Evolutionary conservation across 2,888 invertebrate species (phyloP), one percentile per base, ranked within the genome.

Genomic region (Noctua pronuba): DNA sequence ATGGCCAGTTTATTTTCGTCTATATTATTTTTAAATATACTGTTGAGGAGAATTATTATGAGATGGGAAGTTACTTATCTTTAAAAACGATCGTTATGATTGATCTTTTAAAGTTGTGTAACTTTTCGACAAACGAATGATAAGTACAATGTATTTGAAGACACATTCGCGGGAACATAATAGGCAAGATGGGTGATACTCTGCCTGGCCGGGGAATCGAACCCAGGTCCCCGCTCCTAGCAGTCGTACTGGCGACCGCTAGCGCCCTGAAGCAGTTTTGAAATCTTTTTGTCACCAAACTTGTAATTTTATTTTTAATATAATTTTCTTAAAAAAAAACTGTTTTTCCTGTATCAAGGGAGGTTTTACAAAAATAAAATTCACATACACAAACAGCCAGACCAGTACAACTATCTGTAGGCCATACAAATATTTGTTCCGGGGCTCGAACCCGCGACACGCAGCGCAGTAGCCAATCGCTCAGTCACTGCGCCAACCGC

Each of bases 91-190:
- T 18, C 31, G 18, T 28, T 8, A 58, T 28, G 58, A 58, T 58
- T 58, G 28, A 58, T 58, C 16, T 28, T 58, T 28, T 58, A 18
- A 58, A 58, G 58, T 60, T 58, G 60, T 60, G 8, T 60, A 1
- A 60, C 3, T 31, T 58, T 58, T 18, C 18, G 8, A 31, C 3
- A 18, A 18, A 2, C 3, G 31, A 18, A 8, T 31, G 28, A 18
- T 58, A 8, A 41, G 38, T 41, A 41, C 38, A 41, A 41, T 10
- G 38, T 41, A 41, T 41, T 41, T 41, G 38, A 41, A 41, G 38
- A 41, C 10, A 41, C 5, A 87, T 87, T 87, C 70, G 75, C 73
- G 31, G 35, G 52, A 66, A 68, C 75, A 84, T 82, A 73, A 52
- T 64, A 28, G 60, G 28, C 66, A 64, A 82, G 88, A 88, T 83